Conservation (phyloP, 2,797 vertebrate genomes). For the Enteromius anoplus region DNA sequence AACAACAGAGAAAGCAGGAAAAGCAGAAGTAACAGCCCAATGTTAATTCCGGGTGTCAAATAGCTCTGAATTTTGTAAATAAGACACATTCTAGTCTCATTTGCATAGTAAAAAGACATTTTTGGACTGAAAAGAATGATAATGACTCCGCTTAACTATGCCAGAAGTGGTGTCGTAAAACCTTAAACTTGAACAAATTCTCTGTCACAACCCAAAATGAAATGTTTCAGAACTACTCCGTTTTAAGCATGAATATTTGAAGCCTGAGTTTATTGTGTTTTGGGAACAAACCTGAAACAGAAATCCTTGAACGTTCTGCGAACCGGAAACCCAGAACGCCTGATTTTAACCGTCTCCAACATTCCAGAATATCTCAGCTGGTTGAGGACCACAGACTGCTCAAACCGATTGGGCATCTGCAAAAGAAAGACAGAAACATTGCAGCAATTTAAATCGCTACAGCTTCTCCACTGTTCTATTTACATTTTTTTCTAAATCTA, state of each 20-base stretch:
- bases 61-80: background rate
- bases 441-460: background rate
- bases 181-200: background rate
- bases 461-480: background rate
- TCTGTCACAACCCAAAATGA: background rate
- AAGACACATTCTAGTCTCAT: background rate
- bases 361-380: conserved; percentile 96
- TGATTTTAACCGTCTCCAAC: conserved; percentile 94
- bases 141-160: background rate
- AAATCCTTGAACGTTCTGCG: conserved; percentile 91
- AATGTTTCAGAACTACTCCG: background rate
- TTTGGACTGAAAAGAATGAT: background rate
- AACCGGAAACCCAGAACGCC: conserved; percentile 89
- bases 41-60: background rate
- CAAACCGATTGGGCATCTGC: conserved; percentile 95
- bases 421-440: background rate
- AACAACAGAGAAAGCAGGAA: background rate
- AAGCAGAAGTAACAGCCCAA: background rate
- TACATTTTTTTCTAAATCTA: background rate
- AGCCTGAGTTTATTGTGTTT: background rate
- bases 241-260: background rate
- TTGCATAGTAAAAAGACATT: background rate
- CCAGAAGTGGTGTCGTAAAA: background rate
- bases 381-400: conserved; percentile 92
- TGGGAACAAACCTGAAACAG: conserved; percentile 81